Base-by-base conservation (phyloP, 2,888 invertebrate genomes). In the Choreutis nemorana region DNA sequence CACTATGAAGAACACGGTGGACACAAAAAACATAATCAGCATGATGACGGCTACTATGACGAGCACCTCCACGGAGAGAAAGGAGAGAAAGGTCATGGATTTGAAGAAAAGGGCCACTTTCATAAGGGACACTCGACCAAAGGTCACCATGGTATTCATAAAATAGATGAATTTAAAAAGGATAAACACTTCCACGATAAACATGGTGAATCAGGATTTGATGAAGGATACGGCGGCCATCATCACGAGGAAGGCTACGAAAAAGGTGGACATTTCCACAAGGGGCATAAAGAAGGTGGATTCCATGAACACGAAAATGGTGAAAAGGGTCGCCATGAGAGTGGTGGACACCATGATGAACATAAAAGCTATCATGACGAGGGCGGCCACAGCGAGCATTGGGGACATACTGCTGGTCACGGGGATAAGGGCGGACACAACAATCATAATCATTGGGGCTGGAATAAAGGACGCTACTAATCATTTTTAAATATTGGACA, bases 151-250 rank as follows among this genome's bases (percentile, higher is more conserved):
- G 87, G 91, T 43, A 81, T 91, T 3, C 90, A 92, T 71, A 92
- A 92, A 58, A 57, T 89, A 58, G 90, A 92, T 61, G 92, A 92
- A 62, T 90, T 85, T 67, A 90, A 91, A 56, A 91, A 92, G 59
- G 87, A 91, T 49, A 91, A 91, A 48, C 89, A 92, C 57, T 91
- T 90, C 84, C 91, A 87, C 57, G 91, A 92, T 46, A 91, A 91
- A 55, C 87, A 90, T 48, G 90, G 91, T 41, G 89, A 89, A 42
- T 86, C 86, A 31, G 91, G 89, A 2, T 88, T 89, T 43, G 89
- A 91, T 61, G 88, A 89, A 55, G 87, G 88, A 38, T 87, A 91
- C 50, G 91, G 90, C 28, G 87, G 83, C 23, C 84, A 86, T 59
- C 87, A 90, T 50, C 84, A 90, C 46, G 87, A 87, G 53, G 87